Conservation (phyloP, 92 coral and sea anemone genomes). For the Chrysogorgia sp. region DNA sequence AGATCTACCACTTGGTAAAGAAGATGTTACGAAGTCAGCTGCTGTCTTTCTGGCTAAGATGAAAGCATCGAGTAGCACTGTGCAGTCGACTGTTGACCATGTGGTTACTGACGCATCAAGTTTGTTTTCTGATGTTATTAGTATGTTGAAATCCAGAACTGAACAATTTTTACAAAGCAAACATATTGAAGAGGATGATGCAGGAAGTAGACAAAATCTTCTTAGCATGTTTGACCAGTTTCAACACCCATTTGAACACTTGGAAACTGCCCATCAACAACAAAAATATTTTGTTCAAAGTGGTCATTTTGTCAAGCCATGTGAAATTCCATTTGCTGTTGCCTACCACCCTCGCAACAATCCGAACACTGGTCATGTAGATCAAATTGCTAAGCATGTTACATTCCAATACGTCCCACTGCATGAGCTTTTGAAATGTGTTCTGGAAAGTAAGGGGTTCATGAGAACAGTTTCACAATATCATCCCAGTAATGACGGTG, state of each 20-base stretch:
- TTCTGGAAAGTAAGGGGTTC: conserved; percentile 27
- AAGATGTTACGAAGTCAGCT: conserved; percentile 7
- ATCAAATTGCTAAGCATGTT: conserved; percentile 18
- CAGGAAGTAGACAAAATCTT: neutral
- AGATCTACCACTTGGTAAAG: too few species aligned
- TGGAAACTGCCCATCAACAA: conserved; percentile 16
- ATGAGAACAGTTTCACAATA: conserved; percentile 17
- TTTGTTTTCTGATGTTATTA: conserved; percentile 28
- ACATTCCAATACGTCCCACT: conserved; percentile 26
- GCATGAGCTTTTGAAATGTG: conserved; percentile 30
- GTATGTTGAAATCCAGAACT: conserved; percentile 12
- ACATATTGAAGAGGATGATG: conserved; percentile 19
- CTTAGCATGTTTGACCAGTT: conserved; percentile 11
- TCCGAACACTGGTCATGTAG: conserved; percentile 25
- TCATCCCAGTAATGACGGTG: conserved; percentile 15
- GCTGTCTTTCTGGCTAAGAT: conserved; percentile 1
- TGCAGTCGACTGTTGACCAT: conserved; percentile 30
- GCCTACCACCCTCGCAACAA: conserved; percentile 29
- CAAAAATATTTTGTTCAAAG: conserved; percentile 19
- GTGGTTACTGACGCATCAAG: conserved; percentile 27
- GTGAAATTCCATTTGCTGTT: conserved; percentile 21
- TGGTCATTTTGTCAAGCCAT: too few species aligned
- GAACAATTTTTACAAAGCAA: conserved; percentile 8
- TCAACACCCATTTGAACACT: conserved; percentile 4
- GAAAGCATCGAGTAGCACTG: conserved; percentile 18